These are phyloP conservation scores for Trogon surrucura DNA, from an alignment of 2,113 vertebrate genomes.

Conservation along the genomic window DNA sequence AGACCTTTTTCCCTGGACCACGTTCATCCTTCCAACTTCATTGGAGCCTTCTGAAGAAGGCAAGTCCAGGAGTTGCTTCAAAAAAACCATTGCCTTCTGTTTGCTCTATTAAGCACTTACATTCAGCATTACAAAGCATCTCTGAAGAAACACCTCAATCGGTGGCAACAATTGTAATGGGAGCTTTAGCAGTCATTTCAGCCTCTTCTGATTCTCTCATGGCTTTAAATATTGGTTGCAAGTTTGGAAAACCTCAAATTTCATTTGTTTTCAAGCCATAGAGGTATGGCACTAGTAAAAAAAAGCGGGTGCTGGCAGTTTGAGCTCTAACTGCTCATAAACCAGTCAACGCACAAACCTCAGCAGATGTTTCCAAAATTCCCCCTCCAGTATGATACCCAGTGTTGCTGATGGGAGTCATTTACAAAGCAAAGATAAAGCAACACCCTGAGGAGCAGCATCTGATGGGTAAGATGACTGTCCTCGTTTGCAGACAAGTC, in stretches of 20 bases:
- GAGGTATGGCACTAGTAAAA: slow-evolving; percentile 19
- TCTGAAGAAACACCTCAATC: neutral
- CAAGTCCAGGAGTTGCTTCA: neutral
- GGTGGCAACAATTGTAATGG: accelerated
- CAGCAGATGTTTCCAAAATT: neutral
- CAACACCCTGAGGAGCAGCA: neutral
- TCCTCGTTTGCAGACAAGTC: neutral
- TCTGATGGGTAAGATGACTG: neutral
- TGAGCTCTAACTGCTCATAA: neutral
- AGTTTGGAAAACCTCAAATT: neutral
- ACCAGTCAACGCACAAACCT: neutral
- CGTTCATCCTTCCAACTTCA: neutral
- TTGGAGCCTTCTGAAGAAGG: neutral
- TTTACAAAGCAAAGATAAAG: neutral
- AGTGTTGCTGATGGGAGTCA: neutral
- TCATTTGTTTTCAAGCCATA: slow-evolving; percentile 37
- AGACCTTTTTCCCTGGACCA: neutral
- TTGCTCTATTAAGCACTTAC: neutral
- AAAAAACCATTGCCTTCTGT: neutral
- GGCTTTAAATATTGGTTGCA: neutral
- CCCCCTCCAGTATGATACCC: neutral
- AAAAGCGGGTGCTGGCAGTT: neutral
- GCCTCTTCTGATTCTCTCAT: neutral
- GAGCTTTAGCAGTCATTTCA: neutral
- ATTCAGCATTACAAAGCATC: neutral